These are phyloP conservation scores for Plestiodon gilberti DNA, from an alignment of 2,113 vertebrate genomes.

Conservation along the genomic window DNA sequence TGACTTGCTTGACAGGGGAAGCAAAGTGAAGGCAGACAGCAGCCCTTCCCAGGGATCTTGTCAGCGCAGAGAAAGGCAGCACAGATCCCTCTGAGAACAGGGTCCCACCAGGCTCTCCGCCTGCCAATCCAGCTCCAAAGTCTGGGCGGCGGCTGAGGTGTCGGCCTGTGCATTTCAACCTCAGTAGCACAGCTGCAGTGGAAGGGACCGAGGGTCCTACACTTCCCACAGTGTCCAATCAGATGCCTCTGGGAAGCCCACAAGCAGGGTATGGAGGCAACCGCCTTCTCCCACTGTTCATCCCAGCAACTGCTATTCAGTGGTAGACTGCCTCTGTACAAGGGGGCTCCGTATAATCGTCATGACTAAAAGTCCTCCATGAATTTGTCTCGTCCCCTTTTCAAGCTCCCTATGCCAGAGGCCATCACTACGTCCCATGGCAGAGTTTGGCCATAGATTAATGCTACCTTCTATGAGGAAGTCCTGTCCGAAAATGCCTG, in stretches of 20 bases:
- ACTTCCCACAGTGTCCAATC: too few relatives aligned
- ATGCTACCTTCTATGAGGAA: too few relatives aligned
- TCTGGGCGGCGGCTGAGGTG: too few relatives aligned
- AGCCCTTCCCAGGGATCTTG: conserved; percentile 1
- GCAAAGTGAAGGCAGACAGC: background rate
- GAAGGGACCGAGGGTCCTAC: background rate
- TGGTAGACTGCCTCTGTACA: too few relatives aligned
- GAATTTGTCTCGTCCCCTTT: too few relatives aligned
- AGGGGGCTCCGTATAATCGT: too few relatives aligned
- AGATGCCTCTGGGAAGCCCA: background rate
- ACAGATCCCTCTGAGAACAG: background rate
- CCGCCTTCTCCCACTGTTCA: too few relatives aligned
- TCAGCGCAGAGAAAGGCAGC: background rate
- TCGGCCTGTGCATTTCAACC: background rate
- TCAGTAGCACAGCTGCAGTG: background rate
- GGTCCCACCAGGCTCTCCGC: fast-evolving
- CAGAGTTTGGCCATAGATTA: fast-evolving
- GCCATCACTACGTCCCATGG: background rate
- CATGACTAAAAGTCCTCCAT: too few relatives aligned
- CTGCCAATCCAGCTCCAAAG: too few relatives aligned
- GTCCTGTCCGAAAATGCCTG: conserved; percentile 22
- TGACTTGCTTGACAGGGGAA: background rate
- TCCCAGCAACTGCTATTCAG: too few relatives aligned
- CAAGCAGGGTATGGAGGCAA: too few relatives aligned
- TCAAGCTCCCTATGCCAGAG: too few relatives aligned